Evolutionary conservation across 2,888 invertebrate species (phyloP).

Genomic region (Panzeria rudis): DNA sequence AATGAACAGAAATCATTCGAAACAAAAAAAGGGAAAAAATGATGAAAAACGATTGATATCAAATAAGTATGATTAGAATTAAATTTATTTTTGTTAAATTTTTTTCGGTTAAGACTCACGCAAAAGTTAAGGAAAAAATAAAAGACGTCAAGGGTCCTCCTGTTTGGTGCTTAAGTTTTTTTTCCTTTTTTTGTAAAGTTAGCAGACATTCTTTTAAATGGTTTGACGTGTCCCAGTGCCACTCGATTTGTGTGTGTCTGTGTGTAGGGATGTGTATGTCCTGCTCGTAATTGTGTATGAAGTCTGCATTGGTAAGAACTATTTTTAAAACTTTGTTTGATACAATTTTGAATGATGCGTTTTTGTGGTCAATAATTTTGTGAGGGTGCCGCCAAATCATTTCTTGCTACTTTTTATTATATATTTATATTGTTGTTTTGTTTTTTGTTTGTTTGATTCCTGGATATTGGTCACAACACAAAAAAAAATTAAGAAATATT

Average conservation of each 20-base stretch:
- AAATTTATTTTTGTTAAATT: slow-evolving; percentile 63
- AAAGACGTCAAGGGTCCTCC: slow-evolving; percentile 50
- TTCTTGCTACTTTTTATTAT: slow-evolving; percentile 65
- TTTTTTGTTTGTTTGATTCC: slow-evolving; percentile 63
- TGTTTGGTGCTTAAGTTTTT: slow-evolving; percentile 29
- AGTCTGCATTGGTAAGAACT: slow-evolving; percentile 43
- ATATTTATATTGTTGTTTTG: slow-evolving; percentile 20
- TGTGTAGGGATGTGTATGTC: neutral
- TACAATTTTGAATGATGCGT: slow-evolving; percentile 74
- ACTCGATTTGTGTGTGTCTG: neutral
- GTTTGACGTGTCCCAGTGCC: slow-evolving; percentile 51
- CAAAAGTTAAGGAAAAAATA: slow-evolving; percentile 55
- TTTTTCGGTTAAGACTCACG: slow-evolving; percentile 49
- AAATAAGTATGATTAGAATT: slow-evolving; percentile 74
- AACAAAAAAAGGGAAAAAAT: slow-evolving; percentile 44
- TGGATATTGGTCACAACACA: slow-evolving; percentile 63
- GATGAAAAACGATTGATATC: slow-evolving; percentile 71
- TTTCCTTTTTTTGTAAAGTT: slow-evolving; percentile 20
- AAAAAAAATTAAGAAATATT: slow-evolving; percentile 19
- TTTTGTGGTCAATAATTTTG: slow-evolving; percentile 81
- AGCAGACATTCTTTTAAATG: slow-evolving; percentile 66
- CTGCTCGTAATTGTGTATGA: slow-evolving; percentile 10
- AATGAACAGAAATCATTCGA: slow-evolving; percentile 41
- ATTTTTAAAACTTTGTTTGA: slow-evolving; percentile 67
- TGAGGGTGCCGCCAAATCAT: slow-evolving; percentile 81